These are phyloP conservation scores for Rhinolophus sinicus DNA, from an alignment of 2,113 vertebrate genomes.

Conservation along the genomic window DNA sequence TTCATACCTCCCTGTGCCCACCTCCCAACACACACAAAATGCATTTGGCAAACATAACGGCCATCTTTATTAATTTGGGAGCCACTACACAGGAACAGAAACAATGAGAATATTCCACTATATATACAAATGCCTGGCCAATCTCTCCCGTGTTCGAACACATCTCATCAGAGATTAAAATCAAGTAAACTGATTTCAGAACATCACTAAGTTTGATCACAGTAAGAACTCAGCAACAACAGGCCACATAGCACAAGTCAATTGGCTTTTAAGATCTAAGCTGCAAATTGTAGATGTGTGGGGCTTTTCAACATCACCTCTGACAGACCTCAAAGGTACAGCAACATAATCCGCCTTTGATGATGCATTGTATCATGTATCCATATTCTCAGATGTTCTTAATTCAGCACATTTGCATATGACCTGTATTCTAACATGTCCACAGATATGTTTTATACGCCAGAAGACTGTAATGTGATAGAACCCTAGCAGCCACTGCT, in stretches of 20 bases:
- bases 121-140: background rate
- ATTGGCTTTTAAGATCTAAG: slow-evolving; percentile 55
- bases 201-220: background rate
- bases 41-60: background rate
- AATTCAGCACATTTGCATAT: slow-evolving; percentile 59
- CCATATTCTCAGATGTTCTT: slow-evolving; percentile 56
- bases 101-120: background rate
- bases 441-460: slow-evolving; percentile 46
- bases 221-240: slow-evolving; percentile 16
- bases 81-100: slow-evolving; percentile 12
- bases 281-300: slow-evolving; percentile 25
- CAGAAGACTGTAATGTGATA: slow-evolving; percentile 55
- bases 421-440: slow-evolving; percentile 49
- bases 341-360: slow-evolving; percentile 51
- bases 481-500: slow-evolving; percentile 42
- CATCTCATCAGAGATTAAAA: slow-evolving; percentile 28
- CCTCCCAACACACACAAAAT: background rate
- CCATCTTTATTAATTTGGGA: slow-evolving; percentile 35
- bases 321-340: slow-evolving; percentile 39
- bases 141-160: background rate
- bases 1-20: background rate
- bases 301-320: slow-evolving; percentile 58
- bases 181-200: background rate
- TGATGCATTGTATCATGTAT: slow-evolving; percentile 16
- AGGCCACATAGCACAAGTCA: background rate